Percentiles rank a stretch among this genome's conserved stretches.
These are phyloP conservation scores for Cinara cedri DNA, from an alignment of 2,888 invertebrate genomes.

Conservation along the genomic window DNA sequence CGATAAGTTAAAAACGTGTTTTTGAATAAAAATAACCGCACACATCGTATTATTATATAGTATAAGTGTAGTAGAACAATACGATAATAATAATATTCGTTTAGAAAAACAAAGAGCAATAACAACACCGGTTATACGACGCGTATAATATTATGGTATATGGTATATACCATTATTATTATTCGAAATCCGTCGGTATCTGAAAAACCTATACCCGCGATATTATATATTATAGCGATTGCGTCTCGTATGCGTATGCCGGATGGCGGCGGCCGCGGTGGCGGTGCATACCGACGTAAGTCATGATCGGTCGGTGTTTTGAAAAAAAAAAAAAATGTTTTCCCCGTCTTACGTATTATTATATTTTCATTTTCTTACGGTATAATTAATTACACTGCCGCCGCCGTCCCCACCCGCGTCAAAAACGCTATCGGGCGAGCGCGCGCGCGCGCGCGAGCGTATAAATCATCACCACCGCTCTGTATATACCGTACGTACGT, in stretches of 20 bases:
- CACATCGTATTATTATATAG: too few relatives aligned
- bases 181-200: not conserved
- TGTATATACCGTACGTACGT: not conserved
- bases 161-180: too few relatives aligned
- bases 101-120: conserved; percentile 32
- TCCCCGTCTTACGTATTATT: conserved; percentile 3
- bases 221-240: too few relatives aligned
- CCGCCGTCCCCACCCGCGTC: conserved; percentile 30
- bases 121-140: not conserved
- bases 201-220: not conserved
- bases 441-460: not conserved
- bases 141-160: too few relatives aligned
- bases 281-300: not conserved
- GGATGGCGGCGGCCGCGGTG: not conserved
- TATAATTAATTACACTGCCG: conserved; percentile 48
- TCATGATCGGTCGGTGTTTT: not conserved
- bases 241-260: not conserved
- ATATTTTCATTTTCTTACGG: conserved; percentile 23
- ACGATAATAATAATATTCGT: not conserved
- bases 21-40: too few relatives aligned
- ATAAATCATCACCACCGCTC: conserved; percentile 40
- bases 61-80: too few relatives aligned
- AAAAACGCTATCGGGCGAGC: not conserved
- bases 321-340: not conserved
- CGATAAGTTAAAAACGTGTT: too few relatives aligned